Conservation (phyloP, 37 sponge, comb jelly and placozoan species). For the Corticium candelabrum region DNA sequence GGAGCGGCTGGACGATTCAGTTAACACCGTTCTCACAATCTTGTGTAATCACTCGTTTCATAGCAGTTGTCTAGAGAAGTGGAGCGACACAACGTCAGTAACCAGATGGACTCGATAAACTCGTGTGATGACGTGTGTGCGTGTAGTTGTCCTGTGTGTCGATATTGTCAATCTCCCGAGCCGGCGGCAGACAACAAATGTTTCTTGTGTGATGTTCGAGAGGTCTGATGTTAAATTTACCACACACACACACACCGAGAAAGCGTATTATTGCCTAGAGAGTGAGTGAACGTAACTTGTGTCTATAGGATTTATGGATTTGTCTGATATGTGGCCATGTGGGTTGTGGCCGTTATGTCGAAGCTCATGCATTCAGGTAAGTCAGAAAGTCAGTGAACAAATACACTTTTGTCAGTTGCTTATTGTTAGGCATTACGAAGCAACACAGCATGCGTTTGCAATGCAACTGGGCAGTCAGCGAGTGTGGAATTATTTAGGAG, state of each 20-base stretch:
- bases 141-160: conserved; percentile 71
- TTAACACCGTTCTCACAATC: conserved; percentile 62
- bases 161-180: conserved; percentile 73
- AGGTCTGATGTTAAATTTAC: conserved; percentile 30
- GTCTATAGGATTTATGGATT: conserved; percentile 76
- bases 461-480: conserved; percentile 79
- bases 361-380: conserved; percentile 71
- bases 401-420: no score
- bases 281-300: not conserved
- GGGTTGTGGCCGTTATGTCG: conserved; percentile 90
- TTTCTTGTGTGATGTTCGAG: conserved; percentile 47
- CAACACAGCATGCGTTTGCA: conserved; percentile 86
- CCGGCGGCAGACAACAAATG: conserved; percentile 53
- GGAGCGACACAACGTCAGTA: conserved; percentile 83
- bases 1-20: conserved; percentile 86
- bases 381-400: no score
- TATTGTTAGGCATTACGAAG: conserved; percentile 68
- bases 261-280: not conserved
- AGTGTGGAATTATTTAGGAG: conserved; percentile 97
- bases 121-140: not conserved
- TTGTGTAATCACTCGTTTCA: conserved; percentile 98
- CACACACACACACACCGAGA: not conserved
- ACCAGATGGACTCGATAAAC: not conserved
- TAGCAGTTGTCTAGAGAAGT: conserved; percentile 67
- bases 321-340: conserved; percentile 94